Percentiles rank a stretch among this genome's conserved stretches.
Conservation (phyloP, 1,140 invertebrate species). For the Apolygus lucorum region DNA sequence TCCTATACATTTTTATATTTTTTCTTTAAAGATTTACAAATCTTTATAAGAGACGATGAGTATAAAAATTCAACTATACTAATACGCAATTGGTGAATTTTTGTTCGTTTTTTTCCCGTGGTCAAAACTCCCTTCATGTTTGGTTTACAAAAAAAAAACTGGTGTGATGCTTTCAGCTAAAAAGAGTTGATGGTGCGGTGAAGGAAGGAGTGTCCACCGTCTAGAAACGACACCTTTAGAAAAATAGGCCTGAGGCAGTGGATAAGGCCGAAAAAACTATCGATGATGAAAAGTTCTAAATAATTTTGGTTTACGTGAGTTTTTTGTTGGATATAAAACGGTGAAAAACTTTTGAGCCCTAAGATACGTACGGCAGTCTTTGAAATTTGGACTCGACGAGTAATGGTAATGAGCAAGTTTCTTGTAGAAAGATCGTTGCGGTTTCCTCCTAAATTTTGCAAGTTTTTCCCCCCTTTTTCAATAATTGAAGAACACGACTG, state of each 20-base stretch:
- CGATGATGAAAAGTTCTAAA: not conserved
- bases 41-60: constrained; percentile 10
- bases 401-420: not conserved
- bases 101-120: not conserved
- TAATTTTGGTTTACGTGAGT: not conserved
- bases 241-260: constrained; percentile 8
- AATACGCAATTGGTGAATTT: not conserved
- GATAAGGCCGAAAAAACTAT: constrained; percentile 1
- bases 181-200: not conserved
- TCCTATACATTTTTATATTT: constrained; percentile 6
- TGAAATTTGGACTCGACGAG: constrained; percentile 10
- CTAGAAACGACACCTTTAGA: not conserved
- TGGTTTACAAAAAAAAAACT: not conserved
- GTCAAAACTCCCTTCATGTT: not conserved
- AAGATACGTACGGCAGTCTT: constrained; percentile 1
- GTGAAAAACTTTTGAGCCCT: not conserved
- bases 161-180: constrained; percentile 12
- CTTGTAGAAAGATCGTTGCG: too few species aligned
- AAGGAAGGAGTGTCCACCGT: not conserved
- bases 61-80: not conserved
- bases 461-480: not conserved
- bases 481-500: not conserved
- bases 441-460: too few species aligned
- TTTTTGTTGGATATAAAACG: constrained; percentile 5
- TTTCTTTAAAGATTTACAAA: not conserved